Evolutionary conservation across 2,888 invertebrate genomes (phyloP).

Genomic region (Saturnia japonica): DNA sequence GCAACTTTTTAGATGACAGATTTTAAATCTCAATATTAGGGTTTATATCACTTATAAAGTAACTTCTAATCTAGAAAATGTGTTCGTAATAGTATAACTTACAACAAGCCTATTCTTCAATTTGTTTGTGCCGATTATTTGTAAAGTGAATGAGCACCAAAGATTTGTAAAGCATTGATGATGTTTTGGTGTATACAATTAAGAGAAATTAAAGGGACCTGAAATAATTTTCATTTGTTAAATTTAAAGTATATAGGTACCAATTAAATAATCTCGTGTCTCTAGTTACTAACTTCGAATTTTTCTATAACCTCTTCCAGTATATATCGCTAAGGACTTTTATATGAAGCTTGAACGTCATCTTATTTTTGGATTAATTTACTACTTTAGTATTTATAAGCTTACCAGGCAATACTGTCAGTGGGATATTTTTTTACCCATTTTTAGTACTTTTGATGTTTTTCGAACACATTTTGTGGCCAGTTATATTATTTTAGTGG

Average conservation of each 20-base stretch:
- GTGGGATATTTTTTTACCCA: constrained; percentile 30
- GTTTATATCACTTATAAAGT: constrained; percentile 60
- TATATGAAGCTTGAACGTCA: constrained; percentile 56
- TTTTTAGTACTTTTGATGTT: constrained; percentile 47
- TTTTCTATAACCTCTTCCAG: constrained; percentile 58
- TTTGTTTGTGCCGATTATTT: constrained; percentile 70
- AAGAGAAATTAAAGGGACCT: constrained; percentile 81
- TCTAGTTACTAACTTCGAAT: constrained; percentile 66
- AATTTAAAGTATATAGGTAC: constrained; percentile 76
- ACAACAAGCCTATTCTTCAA: constrained; percentile 63
- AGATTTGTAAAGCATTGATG: constrained; percentile 76
- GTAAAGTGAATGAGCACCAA: constrained; percentile 80
- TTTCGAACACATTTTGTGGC: constrained; percentile 72
- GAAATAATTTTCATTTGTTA: constrained; percentile 77
- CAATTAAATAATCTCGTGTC: constrained; percentile 78
- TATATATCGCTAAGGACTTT: constrained; percentile 61
- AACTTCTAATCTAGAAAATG: constrained; percentile 68
- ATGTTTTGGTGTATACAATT: constrained; percentile 79
- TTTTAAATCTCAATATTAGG: constrained; percentile 76
- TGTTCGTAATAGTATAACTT: constrained; percentile 74
- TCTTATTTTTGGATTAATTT: constrained; percentile 71
- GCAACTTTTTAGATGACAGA: constrained; percentile 75
- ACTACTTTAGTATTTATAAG: constrained; percentile 65
- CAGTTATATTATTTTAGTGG: constrained; percentile 74
- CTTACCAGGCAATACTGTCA: constrained; percentile 55